A percentile compares a stretch with the other conserved stretches of the same genome.
Evolutionary conservation across 2,113 vertebrate species (phyloP).

Genomic region (Craseonycteris thonglongyai): DNA sequence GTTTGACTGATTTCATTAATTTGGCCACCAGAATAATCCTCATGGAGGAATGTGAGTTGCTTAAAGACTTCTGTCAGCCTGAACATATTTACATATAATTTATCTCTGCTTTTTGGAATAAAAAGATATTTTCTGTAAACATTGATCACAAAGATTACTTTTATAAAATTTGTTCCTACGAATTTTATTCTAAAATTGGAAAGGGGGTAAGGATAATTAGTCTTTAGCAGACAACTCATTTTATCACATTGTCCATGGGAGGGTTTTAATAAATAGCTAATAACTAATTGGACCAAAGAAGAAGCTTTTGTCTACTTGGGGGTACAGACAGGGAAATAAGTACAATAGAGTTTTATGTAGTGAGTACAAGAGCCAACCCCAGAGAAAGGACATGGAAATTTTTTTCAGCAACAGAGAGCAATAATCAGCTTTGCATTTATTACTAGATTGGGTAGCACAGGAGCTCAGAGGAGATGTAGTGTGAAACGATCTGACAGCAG

Average conservation of each 20-base stretch:
- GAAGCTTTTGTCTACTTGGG: not conserved
- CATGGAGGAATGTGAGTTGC: not conserved
- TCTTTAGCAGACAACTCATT: not conserved
- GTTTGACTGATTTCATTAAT: not conserved
- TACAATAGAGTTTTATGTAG: fast-evolving
- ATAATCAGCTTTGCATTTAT: not conserved
- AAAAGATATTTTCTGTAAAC: not conserved
- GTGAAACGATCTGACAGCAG: not conserved
- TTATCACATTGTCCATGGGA: fast-evolving
- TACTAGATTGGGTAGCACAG: not conserved
- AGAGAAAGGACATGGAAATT: not conserved
- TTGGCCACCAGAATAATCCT: not conserved
- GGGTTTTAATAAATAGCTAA: not conserved
- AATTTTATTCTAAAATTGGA: not conserved
- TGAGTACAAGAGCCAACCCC: not conserved
- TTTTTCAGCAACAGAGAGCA: not conserved
- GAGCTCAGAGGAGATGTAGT: not conserved
- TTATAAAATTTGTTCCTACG: not conserved
- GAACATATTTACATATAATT: not conserved
- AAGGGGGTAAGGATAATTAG: not conserved
- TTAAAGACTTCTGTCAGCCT: not conserved
- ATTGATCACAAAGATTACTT: not conserved
- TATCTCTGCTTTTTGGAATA: not conserved
- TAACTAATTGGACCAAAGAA: not conserved
- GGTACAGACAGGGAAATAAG: not conserved